phyloP scores from a whole-genome alignment of 1,140 invertebrate genomes.

The Eurosta solidaginis region DNA sequence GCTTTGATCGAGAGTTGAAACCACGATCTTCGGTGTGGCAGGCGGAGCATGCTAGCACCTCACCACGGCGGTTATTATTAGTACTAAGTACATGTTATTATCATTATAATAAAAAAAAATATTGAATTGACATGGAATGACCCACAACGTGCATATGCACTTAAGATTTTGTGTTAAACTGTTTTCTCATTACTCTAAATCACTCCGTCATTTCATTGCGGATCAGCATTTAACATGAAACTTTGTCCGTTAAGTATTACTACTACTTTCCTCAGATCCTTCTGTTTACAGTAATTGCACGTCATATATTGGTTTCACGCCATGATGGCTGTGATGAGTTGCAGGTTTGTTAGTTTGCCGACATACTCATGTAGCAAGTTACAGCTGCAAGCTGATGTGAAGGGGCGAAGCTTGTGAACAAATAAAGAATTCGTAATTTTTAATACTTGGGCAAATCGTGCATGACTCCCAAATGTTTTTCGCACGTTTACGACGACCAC shows the following conservation, averaged over 20 bases:
- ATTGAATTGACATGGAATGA: too few relatives aligned
- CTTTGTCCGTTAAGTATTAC: neutral
- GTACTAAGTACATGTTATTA: too few relatives aligned
- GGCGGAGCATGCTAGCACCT: too few relatives aligned
- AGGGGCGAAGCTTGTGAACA: neutral
- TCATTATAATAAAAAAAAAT: too few relatives aligned
- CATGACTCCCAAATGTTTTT: too few relatives aligned
- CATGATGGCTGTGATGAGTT: neutral
- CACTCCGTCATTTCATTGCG: neutral
- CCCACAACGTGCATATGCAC: too few relatives aligned
- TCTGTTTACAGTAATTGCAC: neutral
- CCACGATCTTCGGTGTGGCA: too few relatives aligned
- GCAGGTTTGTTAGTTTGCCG: neutral
- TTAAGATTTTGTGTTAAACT: neutral
- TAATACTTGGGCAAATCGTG: neutral
- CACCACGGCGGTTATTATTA: too few relatives aligned
- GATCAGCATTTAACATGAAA: neutral
- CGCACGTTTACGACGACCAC: too few relatives aligned
- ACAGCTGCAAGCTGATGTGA: neutral
- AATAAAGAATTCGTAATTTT: neutral
- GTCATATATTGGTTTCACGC: constrained; percentile 18
- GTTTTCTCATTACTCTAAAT: neutral
- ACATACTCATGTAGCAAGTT: neutral
- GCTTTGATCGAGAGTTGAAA: too few relatives aligned
- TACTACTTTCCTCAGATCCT: neutral